phyloP scores from a whole-genome alignment of 2,888 invertebrate species.

The Caradrina clavipalpis region DNA sequence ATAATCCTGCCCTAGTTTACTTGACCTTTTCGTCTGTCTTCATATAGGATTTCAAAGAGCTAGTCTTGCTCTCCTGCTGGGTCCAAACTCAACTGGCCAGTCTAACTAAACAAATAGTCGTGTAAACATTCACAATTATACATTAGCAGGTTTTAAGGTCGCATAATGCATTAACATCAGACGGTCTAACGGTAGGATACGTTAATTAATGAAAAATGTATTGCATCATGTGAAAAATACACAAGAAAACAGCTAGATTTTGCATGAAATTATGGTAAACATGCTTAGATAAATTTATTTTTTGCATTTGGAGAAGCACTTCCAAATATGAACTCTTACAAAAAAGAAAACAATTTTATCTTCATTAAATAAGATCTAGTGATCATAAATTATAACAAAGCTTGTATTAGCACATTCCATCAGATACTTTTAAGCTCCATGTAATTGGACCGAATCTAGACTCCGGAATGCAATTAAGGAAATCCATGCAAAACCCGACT shows the following conservation, averaged over 20 bases:
- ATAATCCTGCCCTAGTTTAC: neutral
- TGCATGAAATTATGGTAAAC: too few relatives aligned
- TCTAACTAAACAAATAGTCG: neutral
- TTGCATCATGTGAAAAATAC: neutral
- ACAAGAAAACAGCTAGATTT: neutral
- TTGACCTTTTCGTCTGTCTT: neutral
- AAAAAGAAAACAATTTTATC: too few relatives aligned
- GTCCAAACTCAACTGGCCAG: conserved; percentile 9
- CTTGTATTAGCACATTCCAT: too few relatives aligned
- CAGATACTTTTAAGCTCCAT: too few relatives aligned
- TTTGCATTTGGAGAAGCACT: too few relatives aligned
- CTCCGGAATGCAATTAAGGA: neutral
- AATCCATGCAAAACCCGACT: neutral
- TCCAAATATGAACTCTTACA: too few relatives aligned
- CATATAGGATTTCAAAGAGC: conserved; percentile 22
- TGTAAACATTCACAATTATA: conserved; percentile 10
- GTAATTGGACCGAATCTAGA: too few relatives aligned
- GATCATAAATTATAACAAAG: too few relatives aligned
- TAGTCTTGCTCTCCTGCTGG: neutral
- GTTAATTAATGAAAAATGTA: conserved; percentile 15
- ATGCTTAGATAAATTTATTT: too few relatives aligned
- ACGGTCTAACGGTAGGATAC: neutral
- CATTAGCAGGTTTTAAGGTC: conserved; percentile 36
- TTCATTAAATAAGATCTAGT: too few relatives aligned
- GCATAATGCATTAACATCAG: neutral